Base-by-base conservation (phyloP, 1,140 invertebrate genomes). In the Holcopasites calliopsidis region DNA sequence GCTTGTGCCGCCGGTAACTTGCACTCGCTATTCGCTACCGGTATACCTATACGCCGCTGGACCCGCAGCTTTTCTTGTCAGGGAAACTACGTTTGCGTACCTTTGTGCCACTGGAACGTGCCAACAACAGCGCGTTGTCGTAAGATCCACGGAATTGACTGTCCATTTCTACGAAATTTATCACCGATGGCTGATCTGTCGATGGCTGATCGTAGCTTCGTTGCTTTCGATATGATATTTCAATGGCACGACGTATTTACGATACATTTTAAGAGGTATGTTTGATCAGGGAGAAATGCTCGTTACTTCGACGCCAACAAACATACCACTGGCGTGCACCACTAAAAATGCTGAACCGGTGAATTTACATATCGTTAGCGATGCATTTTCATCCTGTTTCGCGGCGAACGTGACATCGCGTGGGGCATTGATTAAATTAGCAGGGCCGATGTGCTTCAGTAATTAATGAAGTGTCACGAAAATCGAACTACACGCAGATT, bases 381-480 rank as follows among this genome's bases (percentile, higher is more conserved):
- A 77, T 44, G 42, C 50, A 58, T 77, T 77, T 62, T 58, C 69
- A 44, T 73, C 65, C 21, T 16, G 23, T 28, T 40, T 11, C 33
- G 44, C 60, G n/a, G 10, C 42, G 47, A 49, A 47, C 26, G 57
- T 33, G 60, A 64, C 55, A 81, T 38, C 40, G 69, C 50, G 40
- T 13, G 60, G 58, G 50, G 66, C 79, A 68, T 82, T 78, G 79
- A 83, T 83, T 82, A 83, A 83, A 83, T 83, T 78, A 83, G 65
- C 62, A 33, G 70, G 18, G 40, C 44, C 66, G 61, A 52, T 76
- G 80, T 77, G 81, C 77, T 79, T 79, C 71, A 55, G 66, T 83
- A 83, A 83, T 83, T 83, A 79, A 83, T 82, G 80, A 82, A 79
- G 81, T 82, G 80, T 83, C 71, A 62, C 61, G 81, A 83, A 79